Conservation (phyloP, 2,888 invertebrate genomes). For the Drosophila emarginata region DNA sequence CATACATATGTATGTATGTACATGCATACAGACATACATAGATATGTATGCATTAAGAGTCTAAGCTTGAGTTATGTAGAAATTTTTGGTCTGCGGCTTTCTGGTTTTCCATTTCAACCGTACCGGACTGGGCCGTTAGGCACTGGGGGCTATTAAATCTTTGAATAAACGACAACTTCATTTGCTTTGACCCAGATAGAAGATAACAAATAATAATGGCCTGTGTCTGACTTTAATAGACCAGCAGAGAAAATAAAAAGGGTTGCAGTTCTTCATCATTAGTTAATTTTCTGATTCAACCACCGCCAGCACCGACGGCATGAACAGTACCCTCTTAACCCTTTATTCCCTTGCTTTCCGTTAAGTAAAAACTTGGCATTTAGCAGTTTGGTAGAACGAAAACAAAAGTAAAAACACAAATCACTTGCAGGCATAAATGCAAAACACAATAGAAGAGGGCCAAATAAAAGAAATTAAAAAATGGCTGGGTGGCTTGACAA, state of each 20-base stretch:
- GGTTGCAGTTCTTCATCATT: conserved; percentile 64
- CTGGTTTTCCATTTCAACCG: neutral
- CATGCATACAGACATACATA: neutral
- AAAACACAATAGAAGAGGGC: conserved; percentile 38
- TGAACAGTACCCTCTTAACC: conserved; percentile 14
- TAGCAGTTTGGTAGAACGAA: conserved; percentile 48
- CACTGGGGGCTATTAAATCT: conserved; percentile 5
- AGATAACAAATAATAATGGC: conserved; percentile 39
- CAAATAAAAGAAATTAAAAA: conserved; percentile 75
- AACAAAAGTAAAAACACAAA: conserved; percentile 69
- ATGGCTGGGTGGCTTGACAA: conserved; percentile 35
- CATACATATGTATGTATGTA: conserved; percentile 4
- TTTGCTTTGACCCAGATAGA: conserved; percentile 24
- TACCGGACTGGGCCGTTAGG: neutral
- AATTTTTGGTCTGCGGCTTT: conserved; percentile 1
- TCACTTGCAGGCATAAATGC: conserved; percentile 59
- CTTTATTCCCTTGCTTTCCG: conserved; percentile 7
- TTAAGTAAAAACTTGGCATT: conserved; percentile 74
- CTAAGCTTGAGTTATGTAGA: neutral
- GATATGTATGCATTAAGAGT: neutral
- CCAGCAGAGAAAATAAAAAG: neutral
- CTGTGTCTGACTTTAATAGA: conserved; percentile 1
- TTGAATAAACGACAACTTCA: conserved; percentile 33
- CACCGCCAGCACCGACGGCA: neutral
- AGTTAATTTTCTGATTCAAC: conserved; percentile 57